These are phyloP conservation scores for Graptemys geographica DNA, from an alignment of 2,797 vertebrate genomes.

Conservation along the genomic window DNA sequence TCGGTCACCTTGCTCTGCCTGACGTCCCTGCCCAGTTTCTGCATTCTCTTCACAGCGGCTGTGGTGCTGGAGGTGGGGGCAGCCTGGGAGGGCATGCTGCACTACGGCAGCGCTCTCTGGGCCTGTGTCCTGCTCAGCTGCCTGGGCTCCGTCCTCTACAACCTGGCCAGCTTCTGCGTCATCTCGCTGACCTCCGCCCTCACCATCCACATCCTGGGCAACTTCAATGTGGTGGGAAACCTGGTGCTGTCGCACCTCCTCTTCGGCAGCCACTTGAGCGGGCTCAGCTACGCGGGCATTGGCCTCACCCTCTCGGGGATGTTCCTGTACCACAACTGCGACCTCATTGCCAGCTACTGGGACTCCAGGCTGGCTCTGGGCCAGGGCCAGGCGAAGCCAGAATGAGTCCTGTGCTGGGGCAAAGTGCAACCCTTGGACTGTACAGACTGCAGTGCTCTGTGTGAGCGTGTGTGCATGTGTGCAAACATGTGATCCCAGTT, in stretches of 20 bases:
- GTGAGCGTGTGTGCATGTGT: fast-evolving
- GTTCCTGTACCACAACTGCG: constrained; percentile 95
- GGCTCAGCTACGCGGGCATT: constrained; percentile 91
- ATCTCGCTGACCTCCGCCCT: constrained; percentile 96
- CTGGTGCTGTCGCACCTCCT: constrained; percentile 92
- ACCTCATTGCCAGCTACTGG: constrained; percentile 85
- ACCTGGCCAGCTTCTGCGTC: constrained; percentile 94
- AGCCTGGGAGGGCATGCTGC: constrained; percentile 81
- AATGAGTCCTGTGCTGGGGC: constrained; percentile 6
- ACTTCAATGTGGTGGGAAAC: constrained; percentile 94
- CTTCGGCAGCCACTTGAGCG: constrained; percentile 89
- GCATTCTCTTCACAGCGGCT: constrained; percentile 89
- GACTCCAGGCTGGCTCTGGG: constrained; percentile 42
- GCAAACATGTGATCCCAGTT: background rate
- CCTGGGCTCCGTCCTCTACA: constrained; percentile 95
- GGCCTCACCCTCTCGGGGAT: constrained; percentile 90
- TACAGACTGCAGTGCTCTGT: constrained; percentile 23
- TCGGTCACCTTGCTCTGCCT: constrained; percentile 93
- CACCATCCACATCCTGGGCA: constrained; percentile 96
- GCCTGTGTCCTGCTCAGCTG: constrained; percentile 95
- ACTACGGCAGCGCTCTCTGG: constrained; percentile 89
- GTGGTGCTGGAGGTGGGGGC: constrained; percentile 90
- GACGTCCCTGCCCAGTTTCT: constrained; percentile 97
- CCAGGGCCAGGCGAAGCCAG: constrained; percentile 3
- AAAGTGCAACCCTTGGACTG: background rate